Evolutionary conservation across 2,797 vertebrate species (phyloP).

Genomic region (Dryobates pubescens): DNA sequence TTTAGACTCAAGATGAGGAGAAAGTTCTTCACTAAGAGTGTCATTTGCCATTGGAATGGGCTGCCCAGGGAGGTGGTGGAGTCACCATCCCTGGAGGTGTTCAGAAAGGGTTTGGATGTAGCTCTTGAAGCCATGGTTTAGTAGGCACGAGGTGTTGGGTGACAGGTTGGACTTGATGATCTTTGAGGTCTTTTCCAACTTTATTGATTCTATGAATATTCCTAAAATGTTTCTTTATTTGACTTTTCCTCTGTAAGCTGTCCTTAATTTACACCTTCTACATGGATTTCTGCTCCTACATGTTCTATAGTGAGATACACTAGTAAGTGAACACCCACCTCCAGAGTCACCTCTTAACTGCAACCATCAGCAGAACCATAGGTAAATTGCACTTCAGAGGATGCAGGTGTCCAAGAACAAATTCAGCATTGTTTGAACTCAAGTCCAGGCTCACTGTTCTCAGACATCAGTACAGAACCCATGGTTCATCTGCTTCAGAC

Average conservation of each 20-base stretch:
- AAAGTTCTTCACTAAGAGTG: too few relatives aligned
- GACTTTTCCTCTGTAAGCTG: neutral
- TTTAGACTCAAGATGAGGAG: too few relatives aligned
- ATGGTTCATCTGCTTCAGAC: fast-evolving
- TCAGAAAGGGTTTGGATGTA: too few relatives aligned
- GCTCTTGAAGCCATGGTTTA: too few relatives aligned
- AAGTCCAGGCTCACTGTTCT: neutral
- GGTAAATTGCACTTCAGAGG: neutral
- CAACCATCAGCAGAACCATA: neutral
- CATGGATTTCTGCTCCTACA: fast-evolving
- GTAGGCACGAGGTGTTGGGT: too few relatives aligned
- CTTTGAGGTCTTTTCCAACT: too few relatives aligned
- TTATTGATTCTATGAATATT: too few relatives aligned
- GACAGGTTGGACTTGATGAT: too few relatives aligned
- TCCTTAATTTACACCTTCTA: neutral
- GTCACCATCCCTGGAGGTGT: too few relatives aligned
- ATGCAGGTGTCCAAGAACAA: neutral
- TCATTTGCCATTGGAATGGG: too few relatives aligned
- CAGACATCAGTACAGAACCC: neutral
- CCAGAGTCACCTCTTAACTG: neutral
- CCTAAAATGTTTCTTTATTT: neutral
- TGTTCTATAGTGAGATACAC: fast-evolving
- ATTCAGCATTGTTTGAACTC: neutral
- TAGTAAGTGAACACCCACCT: fast-evolving
- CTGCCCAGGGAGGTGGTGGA: too few relatives aligned